A percentile compares a stretch with the other conserved stretches of the same genome.
Evolutionary conservation across 2,113 vertebrate species (phyloP).

Genomic region (Cephalophus harveyi): DNA sequence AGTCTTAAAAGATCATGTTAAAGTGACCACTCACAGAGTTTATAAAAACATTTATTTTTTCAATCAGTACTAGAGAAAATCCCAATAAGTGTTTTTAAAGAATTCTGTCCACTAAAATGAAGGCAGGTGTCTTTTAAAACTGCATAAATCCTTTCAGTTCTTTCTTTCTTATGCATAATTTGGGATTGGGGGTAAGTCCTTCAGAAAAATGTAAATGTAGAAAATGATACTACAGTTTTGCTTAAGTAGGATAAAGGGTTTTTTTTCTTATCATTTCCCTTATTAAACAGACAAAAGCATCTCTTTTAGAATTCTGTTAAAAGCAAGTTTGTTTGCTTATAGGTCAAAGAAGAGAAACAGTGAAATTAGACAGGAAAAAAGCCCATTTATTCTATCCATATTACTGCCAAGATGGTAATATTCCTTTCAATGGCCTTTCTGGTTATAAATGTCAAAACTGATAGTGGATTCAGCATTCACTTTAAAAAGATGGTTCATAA

Average conservation of each 20-base stretch:
- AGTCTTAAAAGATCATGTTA: neutral
- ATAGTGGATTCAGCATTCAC: neutral
- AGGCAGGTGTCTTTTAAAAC: neutral
- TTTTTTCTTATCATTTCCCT: neutral
- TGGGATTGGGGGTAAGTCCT: neutral
- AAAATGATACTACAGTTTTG: conserved; percentile 5
- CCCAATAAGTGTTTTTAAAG: neutral
- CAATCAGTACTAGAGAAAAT: neutral
- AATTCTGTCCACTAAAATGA: neutral
- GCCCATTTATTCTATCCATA: neutral
- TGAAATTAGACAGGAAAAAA: neutral
- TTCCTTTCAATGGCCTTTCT: neutral
- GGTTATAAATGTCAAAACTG: neutral
- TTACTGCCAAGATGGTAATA: neutral
- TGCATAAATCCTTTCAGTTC: neutral
- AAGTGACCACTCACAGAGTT: neutral
- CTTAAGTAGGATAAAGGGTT: neutral
- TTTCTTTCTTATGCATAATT: neutral
- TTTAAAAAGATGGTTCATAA: neutral
- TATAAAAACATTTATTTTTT: neutral
- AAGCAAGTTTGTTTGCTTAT: conserved; percentile 29
- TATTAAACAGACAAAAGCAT: conserved; percentile 36
- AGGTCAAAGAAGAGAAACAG: conserved; percentile 46
- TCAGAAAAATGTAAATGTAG: conserved; percentile 8
- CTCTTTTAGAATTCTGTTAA: conserved; percentile 9